Percentiles rank a stretch among this genome's conserved stretches.
phyloP scores from a whole-genome alignment of 2,888 invertebrate species.

The Ernsta delagoae region DNA sequence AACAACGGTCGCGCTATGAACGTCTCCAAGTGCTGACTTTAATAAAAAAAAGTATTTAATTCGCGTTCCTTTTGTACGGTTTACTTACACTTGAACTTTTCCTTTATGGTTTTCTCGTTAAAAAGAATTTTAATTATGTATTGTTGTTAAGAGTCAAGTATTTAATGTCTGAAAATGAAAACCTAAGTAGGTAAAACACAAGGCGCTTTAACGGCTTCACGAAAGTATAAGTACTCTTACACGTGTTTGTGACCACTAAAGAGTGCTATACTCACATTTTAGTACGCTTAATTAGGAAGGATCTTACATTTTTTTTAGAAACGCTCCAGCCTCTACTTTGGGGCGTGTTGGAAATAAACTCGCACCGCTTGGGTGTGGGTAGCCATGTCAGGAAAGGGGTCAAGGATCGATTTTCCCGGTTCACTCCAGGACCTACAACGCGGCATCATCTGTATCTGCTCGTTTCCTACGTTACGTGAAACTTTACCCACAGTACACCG shows the following conservation, averaged over 20 bases:
- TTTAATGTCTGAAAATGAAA: neutral
- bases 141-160: neutral
- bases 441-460: slow-evolving; percentile 35
- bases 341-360: slow-evolving; percentile 39
- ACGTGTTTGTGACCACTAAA: too few species aligned
- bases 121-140: neutral
- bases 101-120: neutral
- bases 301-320: neutral
- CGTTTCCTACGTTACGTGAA: slow-evolving; percentile 30
- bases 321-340: slow-evolving; percentile 34
- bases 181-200: too few species aligned
- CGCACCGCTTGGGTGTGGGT: slow-evolving; percentile 44
- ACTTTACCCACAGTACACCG: slow-evolving; percentile 27
- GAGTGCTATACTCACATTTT: too few species aligned
- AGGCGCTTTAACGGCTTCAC: too few species aligned
- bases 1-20: neutral
- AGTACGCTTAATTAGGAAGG: too few species aligned
- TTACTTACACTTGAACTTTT: neutral
- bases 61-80: slow-evolving; percentile 6
- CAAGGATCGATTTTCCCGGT: slow-evolving; percentile 59
- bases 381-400: slow-evolving; percentile 51
- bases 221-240: too few species aligned
- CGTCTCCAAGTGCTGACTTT: neutral
- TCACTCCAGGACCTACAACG: slow-evolving; percentile 44
- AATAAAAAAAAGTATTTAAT: slow-evolving; percentile 5